Evolutionary conservation across 2,888 invertebrate genomes (phyloP), one percentile per base, ranked within the genome.

Genomic region (Andrena minutula): DNA sequence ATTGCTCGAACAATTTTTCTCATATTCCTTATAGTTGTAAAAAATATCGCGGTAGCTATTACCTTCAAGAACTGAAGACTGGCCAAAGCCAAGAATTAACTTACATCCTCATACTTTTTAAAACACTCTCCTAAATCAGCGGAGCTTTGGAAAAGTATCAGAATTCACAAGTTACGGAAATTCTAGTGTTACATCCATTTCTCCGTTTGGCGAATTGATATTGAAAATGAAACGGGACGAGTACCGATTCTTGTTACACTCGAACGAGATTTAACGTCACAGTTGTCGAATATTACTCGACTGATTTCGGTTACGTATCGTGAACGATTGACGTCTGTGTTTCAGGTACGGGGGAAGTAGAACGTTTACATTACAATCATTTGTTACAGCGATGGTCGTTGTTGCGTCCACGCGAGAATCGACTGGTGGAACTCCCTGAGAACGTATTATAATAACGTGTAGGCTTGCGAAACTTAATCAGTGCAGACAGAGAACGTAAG

Each of bases 271-370:
- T 32, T 3, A 35, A 16, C n/a, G 30, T 49, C 51, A 61, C 51
- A 35, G 35, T 56, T 35, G 68, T 72, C 8, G 65, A 56, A 41
- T 49, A 51, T 47, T 35, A 26, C 26, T 70, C 51, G 49, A 63
- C 69, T 56, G 60, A 53, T 28, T 51, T 47, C 10, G 16, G 58
- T 53, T 23, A 51, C 41, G 35, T 66, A 7, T 74, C 41, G 47
- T 82, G 69, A 74, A 32, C 12, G 35, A 56, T 65, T 49, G 32
- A 35, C 58, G 58, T 74, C 58, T 41, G 49, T 71, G 72, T 49
- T 73, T 80, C 77, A 78, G 73, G 77, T 82, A 86, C 84, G 77
- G 61, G 75, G 72, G 69, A 77, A 70, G 64, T 69, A 51, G 68
- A 51, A 23, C 61, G 63, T 71, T 58, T 35, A 71, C 70, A 65